These are phyloP conservation scores for Pomacea canaliculata DNA, from an alignment of 2,888 invertebrate genomes.

Conservation along the genomic window DNA sequence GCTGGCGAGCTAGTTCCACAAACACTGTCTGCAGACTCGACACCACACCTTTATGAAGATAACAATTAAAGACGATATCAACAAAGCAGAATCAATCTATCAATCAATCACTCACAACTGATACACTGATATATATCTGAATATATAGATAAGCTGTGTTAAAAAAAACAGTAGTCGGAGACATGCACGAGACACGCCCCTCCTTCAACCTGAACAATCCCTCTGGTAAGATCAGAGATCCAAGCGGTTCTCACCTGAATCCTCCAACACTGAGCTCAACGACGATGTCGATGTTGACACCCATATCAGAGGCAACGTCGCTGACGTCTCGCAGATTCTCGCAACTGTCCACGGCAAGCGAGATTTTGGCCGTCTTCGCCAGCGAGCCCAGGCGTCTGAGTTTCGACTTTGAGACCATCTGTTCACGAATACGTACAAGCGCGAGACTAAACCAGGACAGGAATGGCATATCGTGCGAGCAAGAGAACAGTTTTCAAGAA, in stretches of 20 bases:
- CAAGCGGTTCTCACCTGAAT: neutral
- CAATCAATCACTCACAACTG: too few relatives aligned
- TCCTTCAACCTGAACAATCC: too few relatives aligned
- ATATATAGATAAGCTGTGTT: too few relatives aligned
- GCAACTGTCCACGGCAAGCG: slow-evolving; percentile 29
- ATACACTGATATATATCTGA: too few relatives aligned
- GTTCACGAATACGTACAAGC: neutral
- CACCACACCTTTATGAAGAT: slow-evolving; percentile 28
- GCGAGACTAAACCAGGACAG: too few relatives aligned
- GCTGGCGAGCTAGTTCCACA: slow-evolving; percentile 20
- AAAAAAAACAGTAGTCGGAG: too few relatives aligned
- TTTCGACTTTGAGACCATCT: slow-evolving; percentile 30
- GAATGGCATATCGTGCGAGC: too few relatives aligned
- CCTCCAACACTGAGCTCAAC: slow-evolving; percentile 32
- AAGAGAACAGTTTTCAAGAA: too few relatives aligned
- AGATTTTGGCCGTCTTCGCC: slow-evolving; percentile 21
- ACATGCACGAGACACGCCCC: too few relatives aligned
- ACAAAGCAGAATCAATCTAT: too few relatives aligned
- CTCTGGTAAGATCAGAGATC: too few relatives aligned
- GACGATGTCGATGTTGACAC: slow-evolving; percentile 24
- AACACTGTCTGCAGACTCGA: slow-evolving; percentile 28
- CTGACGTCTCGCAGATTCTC: slow-evolving; percentile 30
- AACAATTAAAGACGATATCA: neutral
- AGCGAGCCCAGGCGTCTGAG: slow-evolving; percentile 27
- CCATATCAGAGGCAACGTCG: slow-evolving; percentile 25